Conservation (phyloP, 2,797 vertebrate species). For the Sebastes itinus region DNA sequence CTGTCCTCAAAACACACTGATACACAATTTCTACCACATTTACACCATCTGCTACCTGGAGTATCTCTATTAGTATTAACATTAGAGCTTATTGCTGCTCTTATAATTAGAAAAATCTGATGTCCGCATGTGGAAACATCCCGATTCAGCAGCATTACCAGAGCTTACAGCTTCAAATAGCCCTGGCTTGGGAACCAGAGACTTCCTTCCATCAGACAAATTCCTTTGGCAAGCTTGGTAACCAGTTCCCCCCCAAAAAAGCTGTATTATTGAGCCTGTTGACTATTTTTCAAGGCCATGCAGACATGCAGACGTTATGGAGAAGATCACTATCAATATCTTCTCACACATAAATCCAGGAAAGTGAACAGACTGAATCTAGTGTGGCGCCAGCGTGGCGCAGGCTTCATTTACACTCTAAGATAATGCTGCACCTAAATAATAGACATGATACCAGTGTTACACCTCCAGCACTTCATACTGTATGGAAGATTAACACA, state of each 20-base stretch:
- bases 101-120: not conserved
- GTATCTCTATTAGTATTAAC: not conserved
- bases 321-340: not conserved
- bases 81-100: not conserved
- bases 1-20: not conserved
- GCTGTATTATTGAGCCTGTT: slow-evolving; percentile 6
- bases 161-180: slow-evolving; percentile 1
- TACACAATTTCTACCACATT: not conserved
- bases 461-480: not conserved
- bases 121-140: not conserved
- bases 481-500: not conserved
- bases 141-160: not conserved
- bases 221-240: slow-evolving; percentile 15
- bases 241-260: not conserved
- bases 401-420: not conserved
- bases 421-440: not conserved
- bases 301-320: not conserved
- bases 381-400: not conserved
- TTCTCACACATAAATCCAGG: slow-evolving; percentile 9
- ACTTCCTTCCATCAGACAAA: slow-evolving; percentile 18
- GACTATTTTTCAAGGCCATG: slow-evolving; percentile 26
- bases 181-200: slow-evolving; percentile 15
- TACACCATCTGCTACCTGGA: not conserved
- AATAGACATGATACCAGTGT: not conserved
- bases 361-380: not conserved